These are phyloP conservation scores for Tinamus major DNA, from an alignment of 2,797 vertebrate genomes.

Conservation along the genomic window DNA sequence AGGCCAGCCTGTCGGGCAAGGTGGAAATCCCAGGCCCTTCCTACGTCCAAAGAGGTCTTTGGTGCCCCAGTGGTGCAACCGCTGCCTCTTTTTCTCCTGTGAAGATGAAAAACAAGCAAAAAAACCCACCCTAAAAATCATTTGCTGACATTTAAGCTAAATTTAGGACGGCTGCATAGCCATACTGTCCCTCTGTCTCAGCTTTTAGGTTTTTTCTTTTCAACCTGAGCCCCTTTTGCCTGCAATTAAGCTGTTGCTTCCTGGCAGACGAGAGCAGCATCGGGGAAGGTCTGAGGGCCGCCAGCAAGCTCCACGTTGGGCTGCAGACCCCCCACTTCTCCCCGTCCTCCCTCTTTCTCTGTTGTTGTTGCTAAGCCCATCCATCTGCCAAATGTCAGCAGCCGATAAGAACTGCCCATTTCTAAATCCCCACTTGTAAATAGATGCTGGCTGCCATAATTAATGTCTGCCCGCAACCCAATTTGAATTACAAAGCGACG, in stretches of 20 bases:
- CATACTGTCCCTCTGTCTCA: slow-evolving; percentile 32
- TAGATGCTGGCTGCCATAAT: slow-evolving; percentile 80
- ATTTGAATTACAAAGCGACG: slow-evolving; percentile 79
- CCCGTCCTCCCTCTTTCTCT: neutral
- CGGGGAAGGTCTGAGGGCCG: slow-evolving; percentile 38
- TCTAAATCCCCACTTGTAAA: slow-evolving; percentile 75
- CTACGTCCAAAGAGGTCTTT: neutral
- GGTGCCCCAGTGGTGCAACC: neutral
- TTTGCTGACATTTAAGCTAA: slow-evolving; percentile 57
- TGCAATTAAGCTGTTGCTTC: slow-evolving; percentile 51
- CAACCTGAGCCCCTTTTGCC: neutral
- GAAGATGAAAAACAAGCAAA: slow-evolving; percentile 11
- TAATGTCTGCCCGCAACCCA: slow-evolving; percentile 73
- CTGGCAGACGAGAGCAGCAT: slow-evolving; percentile 22
- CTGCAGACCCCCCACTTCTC: neutral
- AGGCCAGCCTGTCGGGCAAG: neutral
- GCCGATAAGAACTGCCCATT: slow-evolving; percentile 76
- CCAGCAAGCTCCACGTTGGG: slow-evolving; percentile 52
- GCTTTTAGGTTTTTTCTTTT: neutral
- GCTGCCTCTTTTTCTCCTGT: slow-evolving; percentile 30
- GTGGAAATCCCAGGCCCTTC: neutral
- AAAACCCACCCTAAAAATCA: neutral
- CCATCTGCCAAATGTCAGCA: slow-evolving; percentile 79
- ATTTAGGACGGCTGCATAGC: slow-evolving; percentile 64
- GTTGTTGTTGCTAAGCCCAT: slow-evolving; percentile 77